Evolutionary conservation across 2,797 vertebrate genomes (phyloP), one percentile per base, ranked within the genome.

Genomic region (Poeciliopsis presidionis): DNA sequence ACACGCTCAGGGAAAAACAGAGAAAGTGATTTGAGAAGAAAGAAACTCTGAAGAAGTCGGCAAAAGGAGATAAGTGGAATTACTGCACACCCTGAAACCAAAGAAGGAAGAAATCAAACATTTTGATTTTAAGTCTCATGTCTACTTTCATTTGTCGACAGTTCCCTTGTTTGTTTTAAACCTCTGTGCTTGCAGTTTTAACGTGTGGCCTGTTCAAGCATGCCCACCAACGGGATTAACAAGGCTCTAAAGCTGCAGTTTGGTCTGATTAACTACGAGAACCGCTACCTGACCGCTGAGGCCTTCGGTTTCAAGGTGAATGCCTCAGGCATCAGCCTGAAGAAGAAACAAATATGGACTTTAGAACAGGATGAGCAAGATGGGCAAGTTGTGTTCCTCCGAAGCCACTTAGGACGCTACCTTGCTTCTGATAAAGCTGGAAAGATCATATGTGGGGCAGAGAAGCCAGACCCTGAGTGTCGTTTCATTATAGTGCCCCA

Each of bases 281-380:
- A 93, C 90, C 97, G 97, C 33, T 99, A 99, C 92, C 93, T 99
- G 86, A 99, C 98, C 0, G 98, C 98, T 0, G 98, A 99, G 95
- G 94, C 96, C 76, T 99, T 99, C 0, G 97, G 98, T 88, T 99
- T 97, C 94, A 99, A 98, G 93, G 97, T 98, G 84, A 99, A 99
- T 0, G 98, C 98, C 74, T 98, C 97, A 0, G 97, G 96, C 0
- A 89, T 92, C 79, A 97, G 97, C 91, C 95, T 99, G 93, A 99
- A 98, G 95, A 96, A 97, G 91, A 99, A 99, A 89, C 98, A 99
- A 93, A 97, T 96, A 36, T 99, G 98, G 98, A 96, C 95, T 61
- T 92, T 99, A 84, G 98, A 99, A 90, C 97, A 99, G 6, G 96
- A 96, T 7, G 97, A 97, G 6, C 94, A 95, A 72, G 89, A 97